These are phyloP conservation scores for Cydia strobilella DNA, from an alignment of 1,140 invertebrate genomes.

Conservation along the genomic window DNA sequence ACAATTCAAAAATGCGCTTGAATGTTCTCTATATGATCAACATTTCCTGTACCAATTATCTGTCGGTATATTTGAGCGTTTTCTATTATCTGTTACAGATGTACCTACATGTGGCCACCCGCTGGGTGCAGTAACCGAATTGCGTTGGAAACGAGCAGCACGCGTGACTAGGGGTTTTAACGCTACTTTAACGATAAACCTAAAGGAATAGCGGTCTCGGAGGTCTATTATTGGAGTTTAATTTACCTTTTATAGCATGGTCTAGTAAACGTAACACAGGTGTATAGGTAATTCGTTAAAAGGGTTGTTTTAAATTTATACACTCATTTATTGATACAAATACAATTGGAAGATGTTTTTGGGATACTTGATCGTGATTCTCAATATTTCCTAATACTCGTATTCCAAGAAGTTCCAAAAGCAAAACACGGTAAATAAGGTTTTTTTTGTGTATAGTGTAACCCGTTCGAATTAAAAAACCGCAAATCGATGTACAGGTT, in stretches of 20 bases:
- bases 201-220: constrained; percentile 33
- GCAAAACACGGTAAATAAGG: too few relatives aligned
- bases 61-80: neutral
- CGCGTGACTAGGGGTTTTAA: constrained; percentile 40
- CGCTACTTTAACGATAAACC: constrained; percentile 36
- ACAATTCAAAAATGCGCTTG: too few relatives aligned
- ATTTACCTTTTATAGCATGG: neutral
- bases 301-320: neutral
- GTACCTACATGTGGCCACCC: neutral
- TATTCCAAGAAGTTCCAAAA: too few relatives aligned
- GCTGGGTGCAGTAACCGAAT: constrained; percentile 14
- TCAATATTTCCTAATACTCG: too few relatives aligned
- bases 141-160: constrained; percentile 15
- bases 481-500: too few relatives aligned
- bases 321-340: neutral
- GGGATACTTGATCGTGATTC: too few relatives aligned
- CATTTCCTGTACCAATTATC: neutral
- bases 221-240: constrained; percentile 10
- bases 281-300: neutral
- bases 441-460: too few relatives aligned
- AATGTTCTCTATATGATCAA: neutral
- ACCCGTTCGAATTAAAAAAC: too few relatives aligned
- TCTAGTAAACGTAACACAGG: neutral
- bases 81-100: constrained; percentile 9
- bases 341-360: neutral